Evolutionary conservation across 2,888 invertebrate genomes (phyloP).

Genomic region (Nemurella pictetii): DNA sequence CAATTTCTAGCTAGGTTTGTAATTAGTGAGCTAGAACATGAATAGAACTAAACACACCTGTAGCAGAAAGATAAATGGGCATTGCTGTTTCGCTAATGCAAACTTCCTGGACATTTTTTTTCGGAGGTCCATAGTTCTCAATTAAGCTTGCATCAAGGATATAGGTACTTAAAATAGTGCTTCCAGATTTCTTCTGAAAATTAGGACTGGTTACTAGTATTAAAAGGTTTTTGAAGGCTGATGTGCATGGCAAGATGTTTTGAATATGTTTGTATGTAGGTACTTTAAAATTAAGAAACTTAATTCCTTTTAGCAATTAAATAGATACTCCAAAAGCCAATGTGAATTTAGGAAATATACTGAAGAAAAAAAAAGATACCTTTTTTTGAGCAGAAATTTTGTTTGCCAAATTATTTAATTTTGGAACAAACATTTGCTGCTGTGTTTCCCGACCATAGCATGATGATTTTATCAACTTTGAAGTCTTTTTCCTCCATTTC

Average conservation of each 20-base stretch:
- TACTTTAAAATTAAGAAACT: no score
- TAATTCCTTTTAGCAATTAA: no score
- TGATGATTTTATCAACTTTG: conserved; percentile 12
- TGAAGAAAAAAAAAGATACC: no score
- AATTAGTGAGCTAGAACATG: no score
- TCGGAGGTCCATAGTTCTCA: conserved; percentile 14
- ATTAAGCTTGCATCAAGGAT: background rate
- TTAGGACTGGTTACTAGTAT: no score
- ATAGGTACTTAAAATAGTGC: background rate
- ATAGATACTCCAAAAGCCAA: no score
- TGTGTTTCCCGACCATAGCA: conserved; percentile 25
- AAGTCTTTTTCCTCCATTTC: background rate
- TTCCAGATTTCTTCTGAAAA: background rate
- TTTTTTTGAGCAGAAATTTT: background rate
- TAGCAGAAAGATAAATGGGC: conserved; percentile 1
- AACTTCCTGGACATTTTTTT: conserved; percentile 1
- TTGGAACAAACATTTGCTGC: conserved; percentile 25
- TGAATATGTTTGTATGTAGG: no score
- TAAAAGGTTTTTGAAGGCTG: no score
- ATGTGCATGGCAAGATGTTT: no score
- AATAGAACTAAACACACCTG: no score
- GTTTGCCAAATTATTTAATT: conserved; percentile 12
- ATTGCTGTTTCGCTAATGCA: conserved; percentile 16
- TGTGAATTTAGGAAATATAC: no score
- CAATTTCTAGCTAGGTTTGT: no score